Evolutionary conservation across 2,113 vertebrate genomes (phyloP), one percentile per base, ranked within the genome.

Genomic region (Empidonax traillii): DNA sequence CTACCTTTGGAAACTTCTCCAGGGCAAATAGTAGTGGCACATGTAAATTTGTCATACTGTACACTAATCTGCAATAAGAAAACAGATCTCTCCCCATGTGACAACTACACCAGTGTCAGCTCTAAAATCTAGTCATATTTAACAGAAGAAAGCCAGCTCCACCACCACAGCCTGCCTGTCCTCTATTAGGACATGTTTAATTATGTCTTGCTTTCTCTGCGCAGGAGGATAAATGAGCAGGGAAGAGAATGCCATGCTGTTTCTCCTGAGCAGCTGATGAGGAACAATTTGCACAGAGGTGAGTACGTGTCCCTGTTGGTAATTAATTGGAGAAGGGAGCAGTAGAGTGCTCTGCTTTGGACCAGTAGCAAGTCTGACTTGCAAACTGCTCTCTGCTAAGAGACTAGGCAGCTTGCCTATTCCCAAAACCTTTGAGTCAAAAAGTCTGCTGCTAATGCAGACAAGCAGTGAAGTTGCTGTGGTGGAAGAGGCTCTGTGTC

Each of bases 241-340:
- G 90, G 77, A 91, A 59, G 87, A 63, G 43, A 84, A 89, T 2
- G 37, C 37, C 0, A 3, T n/a, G 74, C 53, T 33, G 81, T 1
- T 62, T 58, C 82, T 96, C 59, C 81, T 8, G 53, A 95, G 85
- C 71, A 89, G 75, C 81, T 83, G 85, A 79, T 8, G 71, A 94
- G 81, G 41, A 82, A 39, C 12, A 61, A 59, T 21, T 94, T 93
- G 61, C 85, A 85, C 67, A 67, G 72, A 71, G 67, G 59, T 53
- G 73, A 77, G 46, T 35, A 46, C 2, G 0, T 24, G 23, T 91
- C 78, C 47, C 91, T 62, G 33, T 7, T 90, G 92, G 76, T 92
- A 94, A 75, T 67, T 81, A 94, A 86, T 65, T 80, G 78, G 61
- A 91, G 65, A 55, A 80, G 68, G 41, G 28, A 96, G 46, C 12